These are phyloP conservation scores for Panurus biarmicus DNA, from an alignment of 2,113 vertebrate species.

Conservation along the genomic window DNA sequence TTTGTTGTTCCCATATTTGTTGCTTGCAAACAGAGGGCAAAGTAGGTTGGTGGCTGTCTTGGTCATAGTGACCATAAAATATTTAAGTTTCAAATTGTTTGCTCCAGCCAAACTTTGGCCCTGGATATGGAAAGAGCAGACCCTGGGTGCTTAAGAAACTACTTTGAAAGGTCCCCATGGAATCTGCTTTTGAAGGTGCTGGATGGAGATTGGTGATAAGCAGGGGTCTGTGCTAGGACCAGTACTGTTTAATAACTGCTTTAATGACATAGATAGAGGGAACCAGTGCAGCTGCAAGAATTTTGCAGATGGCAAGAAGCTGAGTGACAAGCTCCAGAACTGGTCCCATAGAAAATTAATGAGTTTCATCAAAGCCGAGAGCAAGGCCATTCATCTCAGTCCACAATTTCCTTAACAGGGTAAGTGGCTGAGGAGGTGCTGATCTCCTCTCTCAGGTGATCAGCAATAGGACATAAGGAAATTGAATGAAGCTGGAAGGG, in stretches of 20 bases:
- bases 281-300: background rate
- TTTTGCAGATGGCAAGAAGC: background rate
- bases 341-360: no score
- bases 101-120: background rate
- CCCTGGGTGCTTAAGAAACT: background rate
- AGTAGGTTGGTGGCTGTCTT: background rate
- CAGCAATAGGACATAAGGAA: background rate
- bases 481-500: background rate
- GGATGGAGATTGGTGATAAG: background rate
- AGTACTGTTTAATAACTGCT: background rate
- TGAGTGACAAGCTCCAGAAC: background rate
- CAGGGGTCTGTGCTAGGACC: background rate
- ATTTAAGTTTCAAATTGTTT: background rate
- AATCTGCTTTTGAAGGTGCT: background rate
- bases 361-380: background rate
- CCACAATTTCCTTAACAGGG: fast-evolving
- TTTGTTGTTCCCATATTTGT: background rate
- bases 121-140: background rate
- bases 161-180: background rate
- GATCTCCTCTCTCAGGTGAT: background rate
- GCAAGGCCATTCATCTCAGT: background rate
- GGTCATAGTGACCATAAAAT: background rate
- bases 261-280: no score
- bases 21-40: background rate
- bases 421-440: background rate